Evolutionary conservation across 2,888 invertebrate species (phyloP).

Genomic region (Melanostoma mellinum): DNA sequence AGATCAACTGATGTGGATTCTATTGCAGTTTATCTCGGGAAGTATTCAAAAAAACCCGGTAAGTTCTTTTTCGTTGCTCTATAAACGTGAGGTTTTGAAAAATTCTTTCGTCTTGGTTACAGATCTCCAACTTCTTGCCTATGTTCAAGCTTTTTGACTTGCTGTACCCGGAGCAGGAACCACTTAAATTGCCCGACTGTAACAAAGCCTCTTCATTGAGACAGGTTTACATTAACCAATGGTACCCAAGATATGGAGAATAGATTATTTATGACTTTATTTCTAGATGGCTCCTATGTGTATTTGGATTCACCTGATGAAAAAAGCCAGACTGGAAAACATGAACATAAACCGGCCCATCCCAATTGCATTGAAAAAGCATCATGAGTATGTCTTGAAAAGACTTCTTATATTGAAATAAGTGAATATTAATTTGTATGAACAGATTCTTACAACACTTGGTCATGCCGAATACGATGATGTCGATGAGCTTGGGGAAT

Average conservation of each 20-base stretch:
- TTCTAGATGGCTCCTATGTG: slow-evolving; percentile 94
- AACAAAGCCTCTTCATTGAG: slow-evolving; percentile 88
- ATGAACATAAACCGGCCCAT: slow-evolving; percentile 89
- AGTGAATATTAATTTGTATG: slow-evolving; percentile 71
- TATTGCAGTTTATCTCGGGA: slow-evolving; percentile 98
- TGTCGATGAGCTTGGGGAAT: slow-evolving; percentile 90
- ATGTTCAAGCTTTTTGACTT: slow-evolving; percentile 95
- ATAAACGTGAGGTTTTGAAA: neutral
- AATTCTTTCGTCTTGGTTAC: slow-evolving; percentile 72
- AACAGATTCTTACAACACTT: slow-evolving; percentile 92
- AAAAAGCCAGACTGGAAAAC: slow-evolving; percentile 95
- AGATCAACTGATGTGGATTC: slow-evolving; percentile 99
- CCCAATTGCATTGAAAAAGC: slow-evolving; percentile 91
- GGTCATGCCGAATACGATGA: slow-evolving; percentile 88
- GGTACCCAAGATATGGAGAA: neutral
- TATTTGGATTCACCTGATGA: slow-evolving; percentile 97
- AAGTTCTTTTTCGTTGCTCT: slow-evolving; percentile 75
- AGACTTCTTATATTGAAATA: neutral
- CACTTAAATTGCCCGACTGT: slow-evolving; percentile 94
- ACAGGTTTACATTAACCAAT: slow-evolving; percentile 73
- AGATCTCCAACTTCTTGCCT: slow-evolving; percentile 92
- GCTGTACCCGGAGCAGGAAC: slow-evolving; percentile 95
- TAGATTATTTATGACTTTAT: neutral
- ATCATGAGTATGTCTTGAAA: slow-evolving; percentile 86
- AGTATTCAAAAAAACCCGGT: slow-evolving; percentile 97